These are phyloP conservation scores for Neosalanx taihuensis DNA, from an alignment of 2,797 vertebrate genomes.

Conservation along the genomic window DNA sequence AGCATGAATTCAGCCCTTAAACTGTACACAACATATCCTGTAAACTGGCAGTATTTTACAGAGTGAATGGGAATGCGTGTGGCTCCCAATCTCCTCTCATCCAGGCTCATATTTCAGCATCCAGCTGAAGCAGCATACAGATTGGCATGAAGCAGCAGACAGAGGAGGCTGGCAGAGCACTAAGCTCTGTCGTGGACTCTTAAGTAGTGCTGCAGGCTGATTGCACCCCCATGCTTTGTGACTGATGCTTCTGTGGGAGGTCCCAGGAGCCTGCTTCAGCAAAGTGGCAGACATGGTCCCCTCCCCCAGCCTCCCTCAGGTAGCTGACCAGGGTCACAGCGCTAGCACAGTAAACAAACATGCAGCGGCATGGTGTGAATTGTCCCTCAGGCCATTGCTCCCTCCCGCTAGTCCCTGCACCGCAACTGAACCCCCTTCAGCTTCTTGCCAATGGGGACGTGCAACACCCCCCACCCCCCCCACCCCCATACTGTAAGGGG, in stretches of 20 bases:
- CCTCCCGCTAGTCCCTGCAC: conserved; percentile 29
- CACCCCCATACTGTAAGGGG: background rate
- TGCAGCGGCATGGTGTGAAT: conserved; percentile 60
- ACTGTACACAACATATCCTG: conserved; percentile 38
- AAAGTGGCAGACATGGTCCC: conserved; percentile 48
- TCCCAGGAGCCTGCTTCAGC: conserved; percentile 49
- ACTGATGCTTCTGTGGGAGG: conserved; percentile 51
- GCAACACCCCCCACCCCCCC: conserved; percentile 34
- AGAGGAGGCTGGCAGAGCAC: conserved; percentile 55
- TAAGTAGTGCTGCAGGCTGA: conserved; percentile 51
- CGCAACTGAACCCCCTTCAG: conserved; percentile 40
- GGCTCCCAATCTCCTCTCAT: conserved; percentile 49
- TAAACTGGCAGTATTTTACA: conserved; percentile 28
- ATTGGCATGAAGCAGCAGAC: conserved; percentile 53
- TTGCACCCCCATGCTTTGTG: conserved; percentile 52
- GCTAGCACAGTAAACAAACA: conserved; percentile 64
- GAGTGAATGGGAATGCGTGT: conserved; percentile 26
- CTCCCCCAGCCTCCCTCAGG: conserved; percentile 23
- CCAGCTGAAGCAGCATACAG: conserved; percentile 45
- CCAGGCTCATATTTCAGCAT: conserved; percentile 46
- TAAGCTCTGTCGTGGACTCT: conserved; percentile 59
- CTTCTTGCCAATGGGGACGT: conserved; percentile 8
- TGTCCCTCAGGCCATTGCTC: conserved; percentile 41
- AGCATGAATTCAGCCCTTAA: conserved; percentile 47
- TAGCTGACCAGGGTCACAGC: conserved; percentile 57